Percentiles rank a stretch among this genome's conserved stretches.
phyloP scores from a whole-genome alignment of 2,113 vertebrate genomes.

The Semicossyphus pulcher region DNA sequence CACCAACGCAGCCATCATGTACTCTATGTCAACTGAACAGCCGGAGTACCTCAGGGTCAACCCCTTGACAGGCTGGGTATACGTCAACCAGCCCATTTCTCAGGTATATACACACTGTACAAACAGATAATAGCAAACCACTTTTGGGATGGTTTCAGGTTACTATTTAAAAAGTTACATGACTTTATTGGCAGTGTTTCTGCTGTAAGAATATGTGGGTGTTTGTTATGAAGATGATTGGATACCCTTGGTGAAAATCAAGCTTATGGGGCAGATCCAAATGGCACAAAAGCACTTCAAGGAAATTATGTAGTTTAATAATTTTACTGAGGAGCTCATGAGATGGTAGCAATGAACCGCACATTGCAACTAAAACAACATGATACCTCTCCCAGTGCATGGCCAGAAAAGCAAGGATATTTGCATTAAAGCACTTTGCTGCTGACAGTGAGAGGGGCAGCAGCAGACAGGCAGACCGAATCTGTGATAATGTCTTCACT shows the following conservation, averaged over 20 bases:
- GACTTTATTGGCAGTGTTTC: no score
- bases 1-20: constrained; percentile 86
- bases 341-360: background rate
- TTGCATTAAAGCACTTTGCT: constrained; percentile 24
- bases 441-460: background rate
- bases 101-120: constrained; percentile 78
- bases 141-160: background rate
- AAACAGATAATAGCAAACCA: background rate
- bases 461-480: constrained; percentile 2
- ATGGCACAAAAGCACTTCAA: background rate
- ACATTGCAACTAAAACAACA: background rate
- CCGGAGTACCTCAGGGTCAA: constrained; percentile 88
- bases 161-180: background rate
- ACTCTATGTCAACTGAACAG: constrained; percentile 85
- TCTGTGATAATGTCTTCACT: constrained; percentile 30
- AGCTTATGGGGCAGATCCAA: background rate
- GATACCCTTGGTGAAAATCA: no score
- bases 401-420: constrained; percentile 12
- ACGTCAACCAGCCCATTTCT: constrained; percentile 88
- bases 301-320: background rate
- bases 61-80: constrained; percentile 90
- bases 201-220: no score
- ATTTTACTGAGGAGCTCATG: background rate
- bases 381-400: background rate
- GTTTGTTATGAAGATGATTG: no score